A percentile compares a stretch with the other conserved stretches of the same genome.
Evolutionary conservation across 2,113 vertebrate species (phyloP).

Genomic region (Eidolon helvum): DNA sequence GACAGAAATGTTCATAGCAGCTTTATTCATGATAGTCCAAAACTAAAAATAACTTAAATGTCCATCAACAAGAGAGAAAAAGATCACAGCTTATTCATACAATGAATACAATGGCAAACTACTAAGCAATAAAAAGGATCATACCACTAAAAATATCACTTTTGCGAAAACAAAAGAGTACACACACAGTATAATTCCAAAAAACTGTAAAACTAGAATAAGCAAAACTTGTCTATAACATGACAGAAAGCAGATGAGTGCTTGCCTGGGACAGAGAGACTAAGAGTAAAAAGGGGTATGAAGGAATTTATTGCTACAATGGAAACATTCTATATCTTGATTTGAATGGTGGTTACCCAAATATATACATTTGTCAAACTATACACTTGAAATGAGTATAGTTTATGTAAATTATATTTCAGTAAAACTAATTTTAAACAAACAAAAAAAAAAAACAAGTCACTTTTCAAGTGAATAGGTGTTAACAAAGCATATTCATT

Average conservation of each 20-base stretch:
- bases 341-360: not conserved
- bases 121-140: not conserved
- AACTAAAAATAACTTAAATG: not conserved
- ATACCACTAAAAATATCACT: not conserved
- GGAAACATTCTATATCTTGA: not conserved
- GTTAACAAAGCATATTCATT: not conserved
- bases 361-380: not conserved
- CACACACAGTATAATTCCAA: not conserved
- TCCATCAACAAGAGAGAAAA: not conserved
- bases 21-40: not conserved
- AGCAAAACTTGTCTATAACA: not conserved
- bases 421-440: not conserved
- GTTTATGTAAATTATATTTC: not conserved
- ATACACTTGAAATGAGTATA: not conserved
- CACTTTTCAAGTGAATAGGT: not conserved
- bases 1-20: not conserved
- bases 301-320: not conserved
- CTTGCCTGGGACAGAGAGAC: not conserved
- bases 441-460: not conserved
- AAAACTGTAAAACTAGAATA: not conserved
- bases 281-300: not conserved
- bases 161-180: not conserved
- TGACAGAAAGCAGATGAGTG: not conserved
- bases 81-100: not conserved
- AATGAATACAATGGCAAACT: not conserved